Conservation (phyloP, 30 jellyfish, hydroid and myxozoan species). For the Cassiopea andromeda region DNA sequence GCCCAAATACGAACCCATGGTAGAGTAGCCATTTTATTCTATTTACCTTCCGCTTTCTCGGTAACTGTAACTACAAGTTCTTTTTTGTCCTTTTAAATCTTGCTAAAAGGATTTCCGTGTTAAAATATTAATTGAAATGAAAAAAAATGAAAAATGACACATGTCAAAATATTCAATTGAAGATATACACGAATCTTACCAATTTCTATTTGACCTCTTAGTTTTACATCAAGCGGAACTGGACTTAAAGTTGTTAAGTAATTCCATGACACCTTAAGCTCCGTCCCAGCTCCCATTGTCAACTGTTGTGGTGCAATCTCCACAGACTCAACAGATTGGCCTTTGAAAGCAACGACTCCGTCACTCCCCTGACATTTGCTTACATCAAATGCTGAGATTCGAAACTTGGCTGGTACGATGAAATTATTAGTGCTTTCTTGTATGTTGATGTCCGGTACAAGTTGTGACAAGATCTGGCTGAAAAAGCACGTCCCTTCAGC, state of each 20-base stretch:
- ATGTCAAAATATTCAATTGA: background rate
- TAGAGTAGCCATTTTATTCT: constrained; percentile 2
- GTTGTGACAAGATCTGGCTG: background rate
- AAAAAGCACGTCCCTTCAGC: constrained; percentile 8
- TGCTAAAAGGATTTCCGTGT: background rate
- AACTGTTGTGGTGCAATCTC: constrained; percentile 33
- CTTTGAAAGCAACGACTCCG: constrained; percentile 4
- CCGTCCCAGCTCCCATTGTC: constrained; percentile 29
- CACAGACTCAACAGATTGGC: constrained; percentile 11
- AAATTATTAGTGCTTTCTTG: background rate
- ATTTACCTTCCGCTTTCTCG: background rate
- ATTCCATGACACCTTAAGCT: constrained; percentile 10
- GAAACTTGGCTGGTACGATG: constrained; percentile 18
- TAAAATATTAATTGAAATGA: background rate
- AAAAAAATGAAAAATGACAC: background rate
- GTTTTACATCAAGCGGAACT: constrained; percentile 3
- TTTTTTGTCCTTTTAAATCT: background rate
- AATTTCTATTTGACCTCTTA: constrained; percentile 31
- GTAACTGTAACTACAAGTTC: background rate
- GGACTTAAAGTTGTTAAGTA: background rate
- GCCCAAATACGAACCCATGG: constrained; percentile 10
- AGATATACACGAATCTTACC: constrained; percentile 11
- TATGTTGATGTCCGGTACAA: constrained; percentile 3
- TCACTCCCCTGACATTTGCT: constrained; percentile 5
- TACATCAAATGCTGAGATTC: background rate